A percentile compares a stretch with the other conserved stretches of the same genome.
These are phyloP conservation scores for Spizella passerina DNA, from an alignment of 2,797 vertebrate species.

Conservation along the genomic window DNA sequence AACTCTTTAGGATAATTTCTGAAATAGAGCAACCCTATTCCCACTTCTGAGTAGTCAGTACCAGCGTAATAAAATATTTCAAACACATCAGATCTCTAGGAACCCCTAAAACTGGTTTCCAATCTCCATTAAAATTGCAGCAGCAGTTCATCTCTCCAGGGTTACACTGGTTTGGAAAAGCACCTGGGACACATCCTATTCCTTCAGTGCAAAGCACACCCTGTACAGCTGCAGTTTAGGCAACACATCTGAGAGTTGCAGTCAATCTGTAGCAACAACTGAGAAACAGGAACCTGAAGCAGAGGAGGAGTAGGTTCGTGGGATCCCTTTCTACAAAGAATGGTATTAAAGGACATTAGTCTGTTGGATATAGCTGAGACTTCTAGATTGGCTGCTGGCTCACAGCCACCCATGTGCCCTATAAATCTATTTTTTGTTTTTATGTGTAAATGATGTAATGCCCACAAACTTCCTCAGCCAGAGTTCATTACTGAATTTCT, in stretches of 20 bases:
- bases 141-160: neutral
- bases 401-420: neutral
- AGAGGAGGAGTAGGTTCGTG: neutral
- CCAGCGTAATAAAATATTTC: neutral
- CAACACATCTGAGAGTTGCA: neutral
- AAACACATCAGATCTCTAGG: neutral
- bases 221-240: neutral
- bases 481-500: slow-evolving; percentile 52
- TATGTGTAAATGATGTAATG: slow-evolving; percentile 51
- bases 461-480: neutral
- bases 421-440: slow-evolving; percentile 52
- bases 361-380: neutral
- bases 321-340: neutral
- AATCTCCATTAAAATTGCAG: neutral
- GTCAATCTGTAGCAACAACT: neutral
- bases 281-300: neutral
- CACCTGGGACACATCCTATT: neutral
- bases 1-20: neutral
- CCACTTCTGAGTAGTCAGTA: neutral
- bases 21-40: neutral
- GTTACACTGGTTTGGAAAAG: neutral
- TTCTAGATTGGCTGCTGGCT: neutral
- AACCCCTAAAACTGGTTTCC: neutral
- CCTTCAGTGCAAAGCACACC: neutral
- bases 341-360: neutral